Percentiles rank a stretch among this genome's conserved stretches.
Conservation (phyloP, 2,113 vertebrate species). For the Semicossyphus pulcher region DNA sequence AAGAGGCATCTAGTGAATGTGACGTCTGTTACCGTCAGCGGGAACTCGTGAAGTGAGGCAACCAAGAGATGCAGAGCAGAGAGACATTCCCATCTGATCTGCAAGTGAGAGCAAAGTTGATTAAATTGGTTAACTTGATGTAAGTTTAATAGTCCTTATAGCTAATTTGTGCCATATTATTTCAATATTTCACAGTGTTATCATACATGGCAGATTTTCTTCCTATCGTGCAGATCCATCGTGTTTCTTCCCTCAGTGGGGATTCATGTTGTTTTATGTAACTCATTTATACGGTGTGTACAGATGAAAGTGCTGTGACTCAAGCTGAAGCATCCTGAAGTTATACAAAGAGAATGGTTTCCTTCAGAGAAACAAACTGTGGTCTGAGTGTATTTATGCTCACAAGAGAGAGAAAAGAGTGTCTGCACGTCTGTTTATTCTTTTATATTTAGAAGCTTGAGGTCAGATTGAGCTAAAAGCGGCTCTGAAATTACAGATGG, state of each 20-base stretch:
- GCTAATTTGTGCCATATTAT: too few species aligned
- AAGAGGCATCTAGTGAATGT: too few species aligned
- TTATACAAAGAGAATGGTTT: neutral
- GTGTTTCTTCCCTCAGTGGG: neutral
- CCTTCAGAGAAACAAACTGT: constrained; percentile 13
- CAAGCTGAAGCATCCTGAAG: neutral
- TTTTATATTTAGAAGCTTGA: constrained; percentile 64
- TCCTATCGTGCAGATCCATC: neutral
- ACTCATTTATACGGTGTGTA: neutral
- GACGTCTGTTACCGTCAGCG: too few species aligned
- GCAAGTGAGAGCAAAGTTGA: too few species aligned
- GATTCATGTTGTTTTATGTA: neutral
- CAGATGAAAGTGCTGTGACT: neutral
- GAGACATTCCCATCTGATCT: too few species aligned
- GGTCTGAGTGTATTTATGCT: constrained; percentile 19
- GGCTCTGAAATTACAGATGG: constrained; percentile 74
- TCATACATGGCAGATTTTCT: too few species aligned
- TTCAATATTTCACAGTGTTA: too few species aligned
- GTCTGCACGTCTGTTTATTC: constrained; percentile 56
- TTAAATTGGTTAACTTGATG: too few species aligned
- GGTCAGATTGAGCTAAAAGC: constrained; percentile 68
- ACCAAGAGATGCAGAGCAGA: too few species aligned
- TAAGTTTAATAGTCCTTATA: too few species aligned
- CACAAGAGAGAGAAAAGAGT: constrained; percentile 16
- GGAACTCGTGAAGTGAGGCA: too few species aligned